Evolutionary conservation across 64 coral and sea anemone species (phyloP), one percentile per base, ranked within the genome.

Genomic region (Montipora foliosa): DNA sequence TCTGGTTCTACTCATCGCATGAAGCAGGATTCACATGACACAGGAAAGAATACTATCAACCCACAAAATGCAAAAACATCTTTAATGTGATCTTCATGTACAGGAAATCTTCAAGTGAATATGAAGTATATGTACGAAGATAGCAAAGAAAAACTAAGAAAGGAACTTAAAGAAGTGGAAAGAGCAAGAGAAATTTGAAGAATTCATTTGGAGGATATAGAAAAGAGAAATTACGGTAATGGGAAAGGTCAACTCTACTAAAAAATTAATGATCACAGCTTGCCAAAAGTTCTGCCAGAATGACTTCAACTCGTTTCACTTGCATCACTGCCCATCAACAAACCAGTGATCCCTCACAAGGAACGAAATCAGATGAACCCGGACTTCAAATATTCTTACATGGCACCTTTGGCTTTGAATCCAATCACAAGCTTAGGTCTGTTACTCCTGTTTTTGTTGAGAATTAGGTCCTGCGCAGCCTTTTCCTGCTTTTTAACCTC

Each of bases 401-500:
- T 20, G 60, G 82, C 64, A 9, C 45, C 45, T 50, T 96, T 99
- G 49, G 75, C 79, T 80, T 94, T 99, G 51, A 99, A 94, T 71
- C 98, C 98, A 94, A 99, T 96, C 20, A 84, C 79, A 48, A 99
- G 92, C 57, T 94, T 99, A 45, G 92, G 95, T 46, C 98, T 89
- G 64, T 95, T 87, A 75, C 74, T 99, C 92, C 96, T 99, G 17
- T 92, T 90, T 92, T 99, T 99, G 86, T 99, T 99, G 7, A 99
- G 77, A 74, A 99, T 99, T 16, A 99, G 80, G 83, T 99, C 98
- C 49, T 99, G 98, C 20, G 98, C 89, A 9, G 92, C 95, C 90
- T 92, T 87, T 73, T 99, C 95, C 68, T 99, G 98, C 92, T 99
- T 99, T 89, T 88, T 96, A 22, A 99, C 95, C 73, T 96, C 98